Evolutionary conservation across 2,888 invertebrate genomes (phyloP), one percentile per base, ranked within the genome.

Genomic region (Dicyrtomina minuta): DNA sequence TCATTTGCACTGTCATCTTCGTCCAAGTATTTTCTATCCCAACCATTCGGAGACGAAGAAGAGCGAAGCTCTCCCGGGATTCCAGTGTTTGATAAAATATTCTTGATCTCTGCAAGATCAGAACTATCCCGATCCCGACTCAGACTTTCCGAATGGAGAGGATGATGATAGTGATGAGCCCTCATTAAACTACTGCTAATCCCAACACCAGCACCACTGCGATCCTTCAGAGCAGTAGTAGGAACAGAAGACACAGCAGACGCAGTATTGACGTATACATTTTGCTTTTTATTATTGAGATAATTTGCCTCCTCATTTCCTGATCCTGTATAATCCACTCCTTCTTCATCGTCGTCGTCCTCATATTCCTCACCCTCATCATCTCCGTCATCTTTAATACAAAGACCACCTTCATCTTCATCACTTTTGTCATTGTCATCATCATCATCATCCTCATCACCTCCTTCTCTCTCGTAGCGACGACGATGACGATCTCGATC

Each of bases 1-100:
- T 72, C 71, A 59, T 67, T 67, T 49, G 59, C 67, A 71, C 68
- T 68, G 51, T 71, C 71, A 61, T 71, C 71, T 33, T 68, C 71
- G 46, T 71, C 71, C 53, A 15, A 22, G 26, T 61, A 64, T n/a
- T 67, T 67, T 22, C 41, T 41, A 41, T 39, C 65, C 53, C 68
- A 60, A 15, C 66, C 68, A 24, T 60, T 65, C 12, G 65, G 68
- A 27, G 68, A 67, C n/a, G 51, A 58, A 6, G 65, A 26, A 8
- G 41, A 20, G 12, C 59, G 58, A 5, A 27, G n/a, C 33, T 67
- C 58, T 59, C 58, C 51, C 46, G 59, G 24, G 10, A 60, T 43
- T 33, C 60, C 55, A 53, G 62, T 49, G 55, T 65, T 68, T 13
- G 60, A 68, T 33, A 71, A 55, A 43, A 71, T 71, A 64, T 60